Conservation (phyloP, 2,888 invertebrate species). For the Diarsia mendica region DNA sequence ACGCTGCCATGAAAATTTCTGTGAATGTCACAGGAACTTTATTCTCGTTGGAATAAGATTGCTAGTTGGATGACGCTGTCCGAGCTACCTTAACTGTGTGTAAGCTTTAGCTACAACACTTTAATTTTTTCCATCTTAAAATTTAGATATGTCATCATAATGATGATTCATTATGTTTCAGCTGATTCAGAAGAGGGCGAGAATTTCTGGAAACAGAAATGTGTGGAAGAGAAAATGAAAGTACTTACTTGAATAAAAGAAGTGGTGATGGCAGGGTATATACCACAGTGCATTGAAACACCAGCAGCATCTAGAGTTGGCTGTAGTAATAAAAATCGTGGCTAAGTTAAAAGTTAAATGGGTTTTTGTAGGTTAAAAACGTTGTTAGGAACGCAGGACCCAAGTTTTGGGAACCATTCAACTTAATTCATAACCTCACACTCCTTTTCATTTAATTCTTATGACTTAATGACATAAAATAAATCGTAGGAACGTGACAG, state of each 20-base stretch:
- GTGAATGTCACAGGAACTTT: not conserved
- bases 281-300: not conserved
- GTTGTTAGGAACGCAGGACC: not conserved
- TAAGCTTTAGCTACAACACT: not conserved
- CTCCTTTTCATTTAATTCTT: too few relatives aligned
- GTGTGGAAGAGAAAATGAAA: constrained; percentile 80
- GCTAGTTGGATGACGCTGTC: not conserved
- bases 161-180: constrained; percentile 54
- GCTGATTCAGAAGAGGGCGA: constrained; percentile 77
- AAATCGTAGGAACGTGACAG: too few relatives aligned
- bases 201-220: constrained; percentile 82
- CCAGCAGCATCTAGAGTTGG: not conserved
- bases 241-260: constrained; percentile 74
- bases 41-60: not conserved
- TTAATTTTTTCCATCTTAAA: not conserved
- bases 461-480: too few relatives aligned
- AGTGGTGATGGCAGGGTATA: constrained; percentile 61
- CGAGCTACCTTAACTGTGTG: not conserved
- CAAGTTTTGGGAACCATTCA: not conserved
- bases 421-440: not conserved
- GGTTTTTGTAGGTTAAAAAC: too few relatives aligned
- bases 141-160: not conserved
- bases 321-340: not conserved
- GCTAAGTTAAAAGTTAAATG: not conserved
- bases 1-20: not conserved